Evolutionary conservation across 2,888 invertebrate genomes (phyloP).

Genomic region (Drosophila paranaensis): DNA sequence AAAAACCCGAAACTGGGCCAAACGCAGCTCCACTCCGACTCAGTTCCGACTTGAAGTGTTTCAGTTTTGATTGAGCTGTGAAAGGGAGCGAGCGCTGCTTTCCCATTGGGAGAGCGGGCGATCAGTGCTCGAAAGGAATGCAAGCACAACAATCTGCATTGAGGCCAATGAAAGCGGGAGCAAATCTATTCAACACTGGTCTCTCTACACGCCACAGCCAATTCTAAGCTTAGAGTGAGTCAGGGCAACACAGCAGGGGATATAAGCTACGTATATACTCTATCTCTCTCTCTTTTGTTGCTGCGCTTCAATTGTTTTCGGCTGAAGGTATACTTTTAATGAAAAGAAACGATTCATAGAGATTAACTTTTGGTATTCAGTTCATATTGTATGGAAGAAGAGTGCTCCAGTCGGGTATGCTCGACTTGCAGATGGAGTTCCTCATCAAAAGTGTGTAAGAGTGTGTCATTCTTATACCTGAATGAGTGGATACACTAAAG

Average conservation of each 20-base stretch:
- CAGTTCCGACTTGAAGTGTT: slow-evolving; percentile 3
- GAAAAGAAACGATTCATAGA: too few relatives aligned
- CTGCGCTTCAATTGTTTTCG: neutral
- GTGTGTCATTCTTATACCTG: too few relatives aligned
- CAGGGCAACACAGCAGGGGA: slow-evolving; percentile 9
- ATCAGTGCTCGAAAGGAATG: slow-evolving; percentile 2
- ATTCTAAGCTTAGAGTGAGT: slow-evolving; percentile 12
- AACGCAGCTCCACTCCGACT: slow-evolving; percentile 3
- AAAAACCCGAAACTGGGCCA: slow-evolving; percentile 18
- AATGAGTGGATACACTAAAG: too few relatives aligned
- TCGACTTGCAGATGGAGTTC: neutral
- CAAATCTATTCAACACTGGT: neutral
- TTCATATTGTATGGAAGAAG: neutral
- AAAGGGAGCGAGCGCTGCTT: slow-evolving; percentile 29
- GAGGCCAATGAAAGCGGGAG: neutral
- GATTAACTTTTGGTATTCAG: too few relatives aligned
- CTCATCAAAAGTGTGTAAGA: too few relatives aligned
- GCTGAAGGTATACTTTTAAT: neutral
- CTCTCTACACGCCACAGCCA: slow-evolving; percentile 1
- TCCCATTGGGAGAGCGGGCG: slow-evolving; percentile 1
- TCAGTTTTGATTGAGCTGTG: slow-evolving; percentile 37
- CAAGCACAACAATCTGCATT: slow-evolving; percentile 2
- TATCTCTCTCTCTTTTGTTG: neutral
- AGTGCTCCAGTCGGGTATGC: neutral
- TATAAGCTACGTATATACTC: too few relatives aligned